Percentiles rank a stretch among this genome's conserved stretches.
phyloP scores from a whole-genome alignment of 2,113 vertebrate genomes.

The Pogona vitticeps region DNA sequence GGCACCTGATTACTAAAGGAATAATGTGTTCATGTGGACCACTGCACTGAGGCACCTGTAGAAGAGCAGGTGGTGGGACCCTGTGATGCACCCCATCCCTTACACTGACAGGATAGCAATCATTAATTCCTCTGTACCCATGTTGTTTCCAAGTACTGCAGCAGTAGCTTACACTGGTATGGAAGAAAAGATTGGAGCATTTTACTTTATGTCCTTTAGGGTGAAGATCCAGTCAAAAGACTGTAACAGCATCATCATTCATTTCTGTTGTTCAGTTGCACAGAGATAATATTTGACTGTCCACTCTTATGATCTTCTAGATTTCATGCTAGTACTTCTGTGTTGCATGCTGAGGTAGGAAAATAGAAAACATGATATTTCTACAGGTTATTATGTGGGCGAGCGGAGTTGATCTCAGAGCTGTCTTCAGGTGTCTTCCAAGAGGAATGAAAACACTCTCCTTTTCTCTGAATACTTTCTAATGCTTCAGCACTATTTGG shows the following conservation, averaged over 20 bases:
- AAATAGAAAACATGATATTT: not conserved
- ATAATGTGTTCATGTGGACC: too few relatives aligned
- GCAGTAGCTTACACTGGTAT: not conserved
- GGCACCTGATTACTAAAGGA: too few relatives aligned
- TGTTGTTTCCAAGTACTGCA: not conserved
- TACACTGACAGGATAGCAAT: not conserved
- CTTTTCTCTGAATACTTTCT: not conserved
- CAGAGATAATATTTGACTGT: not conserved
- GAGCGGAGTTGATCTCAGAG: not conserved
- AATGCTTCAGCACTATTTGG: conserved; percentile 7
- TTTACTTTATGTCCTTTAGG: not conserved
- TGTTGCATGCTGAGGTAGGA: not conserved
- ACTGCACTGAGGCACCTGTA: too few relatives aligned
- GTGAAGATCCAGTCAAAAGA: not conserved
- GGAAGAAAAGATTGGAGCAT: not conserved
- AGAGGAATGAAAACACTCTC: not conserved
- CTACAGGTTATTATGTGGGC: not conserved
- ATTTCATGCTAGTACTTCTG: not conserved
- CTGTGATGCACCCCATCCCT: not conserved
- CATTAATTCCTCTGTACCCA: not conserved
- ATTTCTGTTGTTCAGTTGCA: not conserved
- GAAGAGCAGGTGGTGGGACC: not conserved
- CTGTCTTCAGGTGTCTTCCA: not conserved
- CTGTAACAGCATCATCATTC: not conserved
- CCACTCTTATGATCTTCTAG: not conserved